These are phyloP conservation scores for Anarsia innoxiella DNA, from an alignment of 2,888 invertebrate genomes.

Conservation along the genomic window DNA sequence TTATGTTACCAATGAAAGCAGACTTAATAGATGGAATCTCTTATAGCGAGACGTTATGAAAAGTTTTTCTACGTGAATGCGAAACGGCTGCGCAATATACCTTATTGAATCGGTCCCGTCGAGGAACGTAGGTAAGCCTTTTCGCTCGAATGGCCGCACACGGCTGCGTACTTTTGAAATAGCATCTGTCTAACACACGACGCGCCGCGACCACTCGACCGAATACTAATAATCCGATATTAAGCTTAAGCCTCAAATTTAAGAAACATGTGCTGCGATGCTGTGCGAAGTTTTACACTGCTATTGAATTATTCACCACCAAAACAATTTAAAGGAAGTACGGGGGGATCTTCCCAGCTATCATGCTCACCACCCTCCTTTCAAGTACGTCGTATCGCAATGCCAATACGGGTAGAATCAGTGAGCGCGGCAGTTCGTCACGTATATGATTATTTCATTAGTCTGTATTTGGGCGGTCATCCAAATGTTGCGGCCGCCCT, in stretches of 20 bases:
- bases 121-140: slow-evolving; percentile 31
- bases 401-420: slow-evolving; percentile 56
- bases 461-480: slow-evolving; percentile 69
- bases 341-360: background rate
- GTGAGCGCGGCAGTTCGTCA: slow-evolving; percentile 58
- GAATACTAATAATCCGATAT: slow-evolving; percentile 50
- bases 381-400: slow-evolving; percentile 25
- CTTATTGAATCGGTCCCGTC: slow-evolving; percentile 17
- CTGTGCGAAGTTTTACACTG: too few relatives aligned
- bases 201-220: slow-evolving; percentile 42
- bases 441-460: slow-evolving; percentile 76
- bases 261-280: too few relatives aligned
- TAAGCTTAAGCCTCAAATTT: too few relatives aligned
- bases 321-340: background rate
- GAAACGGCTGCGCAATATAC: slow-evolving; percentile 21
- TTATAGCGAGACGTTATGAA: slow-evolving; percentile 8
- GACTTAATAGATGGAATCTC: slow-evolving; percentile 7
- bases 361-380: background rate
- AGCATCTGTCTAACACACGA: slow-evolving; percentile 43
- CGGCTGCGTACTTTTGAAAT: slow-evolving; percentile 41
- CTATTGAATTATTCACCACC: too few relatives aligned
- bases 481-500: slow-evolving; percentile 55
- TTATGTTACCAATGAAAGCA: slow-evolving; percentile 8
- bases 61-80: slow-evolving; percentile 13
- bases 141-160: slow-evolving; percentile 36